These are phyloP conservation scores for Oreochromis aureus DNA, from an alignment of 2,113 vertebrate genomes.

Conservation along the genomic window DNA sequence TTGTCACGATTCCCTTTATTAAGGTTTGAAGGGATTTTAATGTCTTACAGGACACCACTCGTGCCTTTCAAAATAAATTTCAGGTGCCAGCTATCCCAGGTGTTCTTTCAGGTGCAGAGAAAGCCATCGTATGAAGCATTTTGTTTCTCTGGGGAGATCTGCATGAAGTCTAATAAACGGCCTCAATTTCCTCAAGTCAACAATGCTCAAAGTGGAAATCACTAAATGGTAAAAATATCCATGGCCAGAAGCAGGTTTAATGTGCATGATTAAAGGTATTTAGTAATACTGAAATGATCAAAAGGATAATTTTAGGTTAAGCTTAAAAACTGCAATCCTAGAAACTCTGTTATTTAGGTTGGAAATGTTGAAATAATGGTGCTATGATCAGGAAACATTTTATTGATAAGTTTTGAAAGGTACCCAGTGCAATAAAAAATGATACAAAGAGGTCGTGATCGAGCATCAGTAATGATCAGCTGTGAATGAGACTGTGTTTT, in stretches of 20 bases:
- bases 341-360: too few species aligned
- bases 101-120: neutral
- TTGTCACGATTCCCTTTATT: neutral
- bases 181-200: neutral
- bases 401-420: too few species aligned
- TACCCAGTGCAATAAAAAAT: too few species aligned
- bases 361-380: too few species aligned
- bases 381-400: too few species aligned
- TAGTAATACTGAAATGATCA: neutral
- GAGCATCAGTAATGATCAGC: too few species aligned
- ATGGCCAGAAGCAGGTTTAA: neutral
- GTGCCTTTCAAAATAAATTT: neutral
- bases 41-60: neutral
- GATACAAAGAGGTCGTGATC: too few species aligned
- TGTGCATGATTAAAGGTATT: neutral
- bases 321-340: too few species aligned
- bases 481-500: too few species aligned
- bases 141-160: neutral
- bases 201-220: neutral
- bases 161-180: neutral
- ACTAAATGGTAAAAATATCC: neutral
- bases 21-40: neutral
- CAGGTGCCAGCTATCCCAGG: neutral
- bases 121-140: neutral
- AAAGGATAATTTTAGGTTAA: neutral